These are phyloP conservation scores for Channallabes apus DNA, from an alignment of 2,797 vertebrate species.

Conservation along the genomic window DNA sequence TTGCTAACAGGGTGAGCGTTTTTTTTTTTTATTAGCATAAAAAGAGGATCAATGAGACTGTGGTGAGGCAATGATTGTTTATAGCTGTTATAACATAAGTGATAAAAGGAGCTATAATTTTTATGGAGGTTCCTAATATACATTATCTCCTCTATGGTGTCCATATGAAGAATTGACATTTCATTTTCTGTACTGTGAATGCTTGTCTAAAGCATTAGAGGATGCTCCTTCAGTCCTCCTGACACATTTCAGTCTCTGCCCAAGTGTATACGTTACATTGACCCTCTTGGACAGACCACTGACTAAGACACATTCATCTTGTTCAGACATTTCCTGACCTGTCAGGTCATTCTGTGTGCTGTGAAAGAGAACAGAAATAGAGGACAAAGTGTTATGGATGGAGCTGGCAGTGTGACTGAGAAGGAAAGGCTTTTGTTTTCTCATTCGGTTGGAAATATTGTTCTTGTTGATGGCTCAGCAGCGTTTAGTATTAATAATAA, in stretches of 20 bases:
- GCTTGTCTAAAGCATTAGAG: background rate
- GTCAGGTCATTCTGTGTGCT: slow-evolving; percentile 51
- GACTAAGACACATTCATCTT: slow-evolving; percentile 49
- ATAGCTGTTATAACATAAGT: background rate
- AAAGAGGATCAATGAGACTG: background rate
- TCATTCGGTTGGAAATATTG: slow-evolving; percentile 45
- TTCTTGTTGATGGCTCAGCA: slow-evolving; percentile 49
- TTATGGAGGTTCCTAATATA: background rate
- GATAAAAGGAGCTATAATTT: background rate
- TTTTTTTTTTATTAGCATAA: background rate
- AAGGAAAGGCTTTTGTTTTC: slow-evolving; percentile 17
- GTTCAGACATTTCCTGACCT: slow-evolving; percentile 52
- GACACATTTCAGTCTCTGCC: slow-evolving; percentile 7
- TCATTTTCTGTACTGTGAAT: background rate
- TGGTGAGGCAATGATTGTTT: background rate
- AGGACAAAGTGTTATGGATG: slow-evolving; percentile 29
- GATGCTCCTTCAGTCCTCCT: background rate
- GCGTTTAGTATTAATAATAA: slow-evolving; percentile 54
- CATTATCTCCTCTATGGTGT: background rate
- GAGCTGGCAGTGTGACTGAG: slow-evolving; percentile 36
- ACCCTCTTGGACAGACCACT: slow-evolving; percentile 64
- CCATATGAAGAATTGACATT: background rate
- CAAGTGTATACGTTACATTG: slow-evolving; percentile 49
- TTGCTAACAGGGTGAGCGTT: background rate
- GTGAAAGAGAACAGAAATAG: slow-evolving; percentile 49